Percentiles rank a stretch among this genome's conserved stretches.
Conservation (phyloP, 2,113 vertebrate species). For the Catharus bicknelli region DNA sequence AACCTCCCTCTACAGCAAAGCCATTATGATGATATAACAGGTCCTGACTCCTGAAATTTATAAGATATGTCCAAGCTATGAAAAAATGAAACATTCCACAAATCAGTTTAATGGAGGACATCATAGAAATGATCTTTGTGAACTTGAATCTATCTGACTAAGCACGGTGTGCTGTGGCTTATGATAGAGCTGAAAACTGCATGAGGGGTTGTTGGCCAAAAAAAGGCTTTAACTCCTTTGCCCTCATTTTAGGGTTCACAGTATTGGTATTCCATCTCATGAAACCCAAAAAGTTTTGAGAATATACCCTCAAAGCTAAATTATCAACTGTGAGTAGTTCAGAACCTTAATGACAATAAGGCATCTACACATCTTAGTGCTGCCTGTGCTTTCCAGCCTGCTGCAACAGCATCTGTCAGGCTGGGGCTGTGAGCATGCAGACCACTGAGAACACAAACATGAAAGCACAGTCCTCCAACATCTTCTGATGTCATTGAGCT, state of each 20-base stretch:
- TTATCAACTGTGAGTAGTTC: neutral
- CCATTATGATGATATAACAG: constrained; percentile 7
- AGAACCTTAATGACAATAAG: neutral
- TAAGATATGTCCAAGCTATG: constrained; percentile 10
- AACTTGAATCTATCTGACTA: constrained; percentile 20
- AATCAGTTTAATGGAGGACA: constrained; percentile 41
- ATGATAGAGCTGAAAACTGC: neutral
- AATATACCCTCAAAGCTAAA: neutral
- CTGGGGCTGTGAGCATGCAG: neutral
- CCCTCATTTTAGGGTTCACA: neutral
- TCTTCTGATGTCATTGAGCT: neutral
- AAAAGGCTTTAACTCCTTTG: neutral
- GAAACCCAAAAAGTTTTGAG: neutral
- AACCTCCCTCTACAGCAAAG: neutral
- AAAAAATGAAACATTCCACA: constrained; percentile 46
- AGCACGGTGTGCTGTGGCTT: neutral
- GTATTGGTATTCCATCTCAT: neutral
- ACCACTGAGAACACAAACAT: neutral
- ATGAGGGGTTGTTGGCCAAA: neutral
- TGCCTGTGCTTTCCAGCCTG: neutral
- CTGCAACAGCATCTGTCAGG: neutral
- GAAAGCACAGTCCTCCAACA: neutral
- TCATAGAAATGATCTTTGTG: neutral
- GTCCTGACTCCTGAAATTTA: constrained; percentile 27
- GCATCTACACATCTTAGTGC: neutral